Evolutionary conservation across 2,113 vertebrate species (phyloP).

Genomic region (Pelodiscus sinensis): DNA sequence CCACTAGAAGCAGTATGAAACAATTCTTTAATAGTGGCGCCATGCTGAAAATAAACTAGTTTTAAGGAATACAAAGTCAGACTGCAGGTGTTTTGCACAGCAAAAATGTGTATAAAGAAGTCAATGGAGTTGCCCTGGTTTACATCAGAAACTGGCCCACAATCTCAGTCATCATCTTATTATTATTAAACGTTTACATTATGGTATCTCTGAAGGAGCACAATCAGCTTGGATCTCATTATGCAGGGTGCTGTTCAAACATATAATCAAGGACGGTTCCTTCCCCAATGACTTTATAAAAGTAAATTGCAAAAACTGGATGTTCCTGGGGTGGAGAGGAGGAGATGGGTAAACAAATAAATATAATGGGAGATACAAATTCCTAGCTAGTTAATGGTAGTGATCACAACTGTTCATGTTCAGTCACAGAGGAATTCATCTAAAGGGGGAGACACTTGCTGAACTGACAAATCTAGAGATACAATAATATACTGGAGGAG

Average conservation of each 20-base stretch:
- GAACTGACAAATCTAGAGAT: background rate
- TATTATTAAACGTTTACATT: background rate
- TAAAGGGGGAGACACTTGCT: background rate
- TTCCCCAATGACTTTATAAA: background rate
- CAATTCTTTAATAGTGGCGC: background rate
- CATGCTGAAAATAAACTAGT: background rate
- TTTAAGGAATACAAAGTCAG: background rate
- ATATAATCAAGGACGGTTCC: accelerated
- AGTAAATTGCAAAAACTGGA: accelerated
- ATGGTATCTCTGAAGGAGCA: background rate
- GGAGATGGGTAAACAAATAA: background rate
- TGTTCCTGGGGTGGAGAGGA: background rate
- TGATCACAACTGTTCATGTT: background rate
- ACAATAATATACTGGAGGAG: slow-evolving; percentile 3
- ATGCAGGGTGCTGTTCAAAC: background rate
- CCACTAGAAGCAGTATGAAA: background rate
- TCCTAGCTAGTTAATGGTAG: background rate
- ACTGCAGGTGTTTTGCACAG: background rate
- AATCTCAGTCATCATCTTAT: background rate
- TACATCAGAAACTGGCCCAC: accelerated
- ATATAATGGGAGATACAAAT: accelerated
- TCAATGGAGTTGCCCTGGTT: background rate
- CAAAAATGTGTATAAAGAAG: background rate
- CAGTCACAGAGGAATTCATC: background rate
- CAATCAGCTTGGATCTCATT: background rate